Evolutionary conservation across 2,888 invertebrate genomes (phyloP).

Genomic region (Ecliptopera silaceata): DNA sequence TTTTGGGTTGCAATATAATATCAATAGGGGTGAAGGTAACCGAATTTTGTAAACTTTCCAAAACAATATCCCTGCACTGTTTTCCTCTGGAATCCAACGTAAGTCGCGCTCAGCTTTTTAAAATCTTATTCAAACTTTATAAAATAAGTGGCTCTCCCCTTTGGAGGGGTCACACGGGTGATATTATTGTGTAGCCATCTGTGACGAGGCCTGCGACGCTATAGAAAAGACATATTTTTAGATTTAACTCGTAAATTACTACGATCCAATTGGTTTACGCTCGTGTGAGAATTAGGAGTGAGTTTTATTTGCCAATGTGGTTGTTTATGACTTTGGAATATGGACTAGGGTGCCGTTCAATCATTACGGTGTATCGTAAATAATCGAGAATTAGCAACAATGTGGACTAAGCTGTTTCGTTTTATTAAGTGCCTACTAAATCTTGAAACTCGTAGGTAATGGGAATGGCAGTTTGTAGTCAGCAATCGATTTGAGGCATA

Average conservation of each 20-base stretch:
- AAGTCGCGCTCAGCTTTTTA: slow-evolving; percentile 72
- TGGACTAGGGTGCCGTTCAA: slow-evolving; percentile 24
- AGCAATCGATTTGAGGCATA: too few relatives aligned
- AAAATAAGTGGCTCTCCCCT: slow-evolving; percentile 76
- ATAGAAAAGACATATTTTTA: slow-evolving; percentile 81
- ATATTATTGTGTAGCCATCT: slow-evolving; percentile 82
- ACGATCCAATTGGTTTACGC: slow-evolving; percentile 79
- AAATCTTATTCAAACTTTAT: slow-evolving; percentile 83
- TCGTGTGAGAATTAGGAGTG: slow-evolving; percentile 75
- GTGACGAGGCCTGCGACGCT: slow-evolving; percentile 71
- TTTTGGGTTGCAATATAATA: slow-evolving; percentile 4
- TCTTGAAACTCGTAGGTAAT: neutral
- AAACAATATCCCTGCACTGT: slow-evolving; percentile 55
- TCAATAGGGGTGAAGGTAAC: slow-evolving; percentile 26
- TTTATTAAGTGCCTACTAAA: neutral
- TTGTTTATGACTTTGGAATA: slow-evolving; percentile 56
- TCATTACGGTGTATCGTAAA: slow-evolving; percentile 26
- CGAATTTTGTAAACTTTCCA: slow-evolving; percentile 48
- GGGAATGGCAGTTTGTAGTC: too few relatives aligned
- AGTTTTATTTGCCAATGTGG: slow-evolving; percentile 72
- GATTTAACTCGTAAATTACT: slow-evolving; percentile 82
- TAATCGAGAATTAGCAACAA: slow-evolving; percentile 5
- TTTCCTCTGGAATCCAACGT: slow-evolving; percentile 56
- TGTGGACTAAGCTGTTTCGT: neutral
- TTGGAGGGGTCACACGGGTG: slow-evolving; percentile 60